phyloP scores from a whole-genome alignment of 2,888 invertebrate genomes.

The Pristionchus maxplancki region DNA sequence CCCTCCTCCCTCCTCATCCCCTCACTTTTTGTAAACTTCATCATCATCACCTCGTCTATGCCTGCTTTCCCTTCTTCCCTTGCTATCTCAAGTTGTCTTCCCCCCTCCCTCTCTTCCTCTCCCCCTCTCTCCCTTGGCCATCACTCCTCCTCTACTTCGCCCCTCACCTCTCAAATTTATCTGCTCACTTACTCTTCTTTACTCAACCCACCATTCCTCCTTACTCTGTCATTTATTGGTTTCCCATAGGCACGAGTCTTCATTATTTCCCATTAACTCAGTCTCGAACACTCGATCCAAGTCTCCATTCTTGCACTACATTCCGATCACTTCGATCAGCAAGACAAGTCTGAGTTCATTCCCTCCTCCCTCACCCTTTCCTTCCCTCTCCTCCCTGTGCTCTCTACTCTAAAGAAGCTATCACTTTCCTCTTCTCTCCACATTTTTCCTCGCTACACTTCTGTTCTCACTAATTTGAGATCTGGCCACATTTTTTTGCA shows the following conservation, averaged over 20 bases:
- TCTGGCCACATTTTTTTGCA: too few relatives aligned
- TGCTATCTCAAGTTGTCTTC: conserved; percentile 41
- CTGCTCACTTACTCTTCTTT: conserved; percentile 22
- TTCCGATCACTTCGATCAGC: background rate
- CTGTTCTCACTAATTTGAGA: background rate
- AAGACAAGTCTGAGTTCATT: background rate
- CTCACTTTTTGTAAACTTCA: conserved; percentile 48
- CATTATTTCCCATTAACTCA: background rate
- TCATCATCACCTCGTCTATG: conserved; percentile 24
- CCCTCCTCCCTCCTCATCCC: background rate
- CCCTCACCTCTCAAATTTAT: conserved; percentile 22
- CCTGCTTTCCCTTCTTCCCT: conserved; percentile 42
- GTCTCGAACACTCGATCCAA: background rate
- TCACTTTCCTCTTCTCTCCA: background rate
- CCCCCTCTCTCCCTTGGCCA: conserved; percentile 43
- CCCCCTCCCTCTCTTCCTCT: conserved; percentile 6
- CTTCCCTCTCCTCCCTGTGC: background rate
- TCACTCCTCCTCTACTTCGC: conserved; percentile 34
- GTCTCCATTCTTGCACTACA: background rate
- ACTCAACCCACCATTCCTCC: background rate
- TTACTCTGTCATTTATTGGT: background rate
- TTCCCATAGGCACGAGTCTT: background rate
- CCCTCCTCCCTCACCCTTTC: background rate
- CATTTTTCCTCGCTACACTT: background rate
- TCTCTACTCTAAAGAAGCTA: background rate